These are phyloP conservation scores for Physocephala rufipes DNA, from an alignment of 2,888 invertebrate species.

Conservation along the genomic window DNA sequence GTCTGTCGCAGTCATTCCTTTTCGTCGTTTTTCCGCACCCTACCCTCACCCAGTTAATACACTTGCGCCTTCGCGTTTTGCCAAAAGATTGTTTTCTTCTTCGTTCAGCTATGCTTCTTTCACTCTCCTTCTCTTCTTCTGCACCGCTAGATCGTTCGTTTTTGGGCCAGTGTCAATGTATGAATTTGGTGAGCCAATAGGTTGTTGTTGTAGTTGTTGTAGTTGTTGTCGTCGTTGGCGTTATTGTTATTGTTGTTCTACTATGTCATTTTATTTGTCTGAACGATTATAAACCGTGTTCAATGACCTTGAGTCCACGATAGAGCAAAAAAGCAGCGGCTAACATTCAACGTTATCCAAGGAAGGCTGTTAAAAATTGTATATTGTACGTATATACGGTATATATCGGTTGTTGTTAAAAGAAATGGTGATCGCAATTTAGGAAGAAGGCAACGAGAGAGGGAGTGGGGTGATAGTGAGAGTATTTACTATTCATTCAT, in stretches of 20 bases:
- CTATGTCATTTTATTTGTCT: conserved; percentile 7
- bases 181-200: conserved; percentile 28
- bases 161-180: conserved; percentile 42
- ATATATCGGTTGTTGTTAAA: too few species aligned
- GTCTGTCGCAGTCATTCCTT: neutral
- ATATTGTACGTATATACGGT: too few species aligned
- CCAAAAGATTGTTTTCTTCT: too few species aligned
- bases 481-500: too few species aligned
- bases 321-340: too few species aligned
- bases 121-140: neutral
- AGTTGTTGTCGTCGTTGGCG: conserved; percentile 13
- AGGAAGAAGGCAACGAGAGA: too few species aligned
- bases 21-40: neutral
- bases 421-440: too few species aligned
- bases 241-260: neutral
- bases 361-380: too few species aligned
- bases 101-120: neutral
- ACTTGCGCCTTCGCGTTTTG: too few species aligned
- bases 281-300: neutral
- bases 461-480: too few species aligned
- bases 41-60: too few species aligned
- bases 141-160: conserved; percentile 21
- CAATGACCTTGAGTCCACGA: conserved; percentile 39
- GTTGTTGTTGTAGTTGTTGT: conserved; percentile 13
- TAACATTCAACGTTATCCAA: too few species aligned